These are phyloP conservation scores for Megathymus violae DNA, from an alignment of 1,140 invertebrate species.

Conservation along the genomic window DNA sequence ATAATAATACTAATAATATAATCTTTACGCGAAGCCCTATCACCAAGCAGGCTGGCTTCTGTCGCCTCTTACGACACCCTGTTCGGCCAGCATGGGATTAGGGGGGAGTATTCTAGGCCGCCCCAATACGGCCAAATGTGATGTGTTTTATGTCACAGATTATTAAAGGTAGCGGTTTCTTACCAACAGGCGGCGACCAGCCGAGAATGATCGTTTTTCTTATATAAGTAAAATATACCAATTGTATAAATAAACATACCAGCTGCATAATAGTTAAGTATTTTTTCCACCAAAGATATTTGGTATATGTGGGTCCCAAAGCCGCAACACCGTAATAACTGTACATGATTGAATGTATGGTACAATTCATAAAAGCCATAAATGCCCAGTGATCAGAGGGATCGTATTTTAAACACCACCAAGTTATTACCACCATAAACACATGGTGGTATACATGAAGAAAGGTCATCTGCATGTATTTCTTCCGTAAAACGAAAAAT, in stretches of 20 bases:
- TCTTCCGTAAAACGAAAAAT: constrained; percentile 95
- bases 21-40: too few species aligned
- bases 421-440: constrained; percentile 95
- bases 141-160: too few species aligned
- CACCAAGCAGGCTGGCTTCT: too few species aligned
- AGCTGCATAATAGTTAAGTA: constrained; percentile 95
- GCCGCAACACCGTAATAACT: constrained; percentile 94
- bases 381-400: constrained; percentile 88
- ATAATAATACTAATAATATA: too few species aligned
- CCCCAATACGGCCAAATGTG: too few species aligned
- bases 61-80: too few species aligned
- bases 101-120: too few species aligned
- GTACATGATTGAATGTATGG: constrained; percentile 96
- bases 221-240: too few species aligned
- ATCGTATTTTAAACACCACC: constrained; percentile 87
- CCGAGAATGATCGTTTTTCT: too few species aligned
- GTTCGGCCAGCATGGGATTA: too few species aligned
- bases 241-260: constrained; percentile 87
- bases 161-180: too few species aligned
- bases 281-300: constrained; percentile 97
- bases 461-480: constrained; percentile 94
- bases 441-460: constrained; percentile 97
- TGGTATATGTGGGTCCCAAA: constrained; percentile 93
- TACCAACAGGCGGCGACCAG: too few species aligned
- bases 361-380: constrained; percentile 94